These are phyloP conservation scores for Typhlomys cinereus DNA, from an alignment of 2,113 vertebrate species.

Conservation along the genomic window DNA sequence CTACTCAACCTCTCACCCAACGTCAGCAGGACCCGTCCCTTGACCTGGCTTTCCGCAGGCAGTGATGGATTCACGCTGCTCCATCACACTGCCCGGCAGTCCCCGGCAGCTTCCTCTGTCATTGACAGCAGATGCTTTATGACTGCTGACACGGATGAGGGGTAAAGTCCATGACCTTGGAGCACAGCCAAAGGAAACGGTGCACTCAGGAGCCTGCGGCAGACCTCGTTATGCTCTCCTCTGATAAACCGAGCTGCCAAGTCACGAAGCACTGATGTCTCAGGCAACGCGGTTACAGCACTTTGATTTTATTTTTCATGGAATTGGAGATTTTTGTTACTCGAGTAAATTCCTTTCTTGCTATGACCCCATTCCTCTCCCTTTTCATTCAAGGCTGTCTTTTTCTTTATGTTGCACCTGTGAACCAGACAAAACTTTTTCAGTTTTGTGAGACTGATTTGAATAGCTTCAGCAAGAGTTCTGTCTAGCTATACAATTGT, in stretches of 20 bases:
- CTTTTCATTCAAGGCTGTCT: not conserved
- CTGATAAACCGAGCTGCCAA: constrained; percentile 55
- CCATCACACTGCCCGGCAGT: not conserved
- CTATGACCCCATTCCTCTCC: constrained; percentile 39
- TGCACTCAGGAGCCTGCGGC: not conserved
- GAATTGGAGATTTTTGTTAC: constrained; percentile 37
- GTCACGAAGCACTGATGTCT: constrained; percentile 22
- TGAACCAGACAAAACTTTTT: constrained; percentile 39
- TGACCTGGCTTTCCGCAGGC: constrained; percentile 56
- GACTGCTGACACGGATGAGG: constrained; percentile 25
- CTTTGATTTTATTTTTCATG: constrained; percentile 60
- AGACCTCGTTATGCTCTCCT: constrained; percentile 52
- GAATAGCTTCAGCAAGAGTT: constrained; percentile 34
- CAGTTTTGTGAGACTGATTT: not conserved
- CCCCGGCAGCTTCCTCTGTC: not conserved
- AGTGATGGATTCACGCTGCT: constrained; percentile 52
- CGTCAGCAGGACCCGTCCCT: not conserved
- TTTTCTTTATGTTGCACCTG: constrained; percentile 11
- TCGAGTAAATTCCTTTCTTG: constrained; percentile 15
- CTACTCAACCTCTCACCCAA: not conserved
- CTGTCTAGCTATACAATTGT: not conserved
- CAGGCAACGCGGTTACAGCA: constrained; percentile 21
- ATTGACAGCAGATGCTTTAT: constrained; percentile 59
- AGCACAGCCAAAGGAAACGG: constrained; percentile 41
- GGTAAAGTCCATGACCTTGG: constrained; percentile 48